These are phyloP conservation scores for Dysmachus trigonus DNA, from an alignment of 2,888 invertebrate genomes.

Conservation along the genomic window DNA sequence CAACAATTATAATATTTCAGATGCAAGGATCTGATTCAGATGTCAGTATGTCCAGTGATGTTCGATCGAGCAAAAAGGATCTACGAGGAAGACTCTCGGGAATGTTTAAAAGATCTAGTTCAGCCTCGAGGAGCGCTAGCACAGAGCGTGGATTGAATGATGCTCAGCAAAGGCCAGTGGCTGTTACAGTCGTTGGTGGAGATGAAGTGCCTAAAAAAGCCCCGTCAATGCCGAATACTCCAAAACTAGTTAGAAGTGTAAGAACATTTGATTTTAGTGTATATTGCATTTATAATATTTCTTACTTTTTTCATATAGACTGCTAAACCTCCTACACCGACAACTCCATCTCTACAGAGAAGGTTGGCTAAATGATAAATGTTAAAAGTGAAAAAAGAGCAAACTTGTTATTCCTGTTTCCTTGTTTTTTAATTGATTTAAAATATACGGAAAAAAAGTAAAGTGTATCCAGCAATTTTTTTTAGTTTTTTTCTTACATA, in stretches of 20 bases:
- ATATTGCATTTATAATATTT: background rate
- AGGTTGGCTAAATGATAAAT: conserved; percentile 48
- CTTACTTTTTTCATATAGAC: conserved; percentile 53
- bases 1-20: conserved; percentile 52
- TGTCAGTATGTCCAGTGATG: conserved; percentile 72
- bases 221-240: conserved; percentile 54
- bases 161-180: conserved; percentile 67
- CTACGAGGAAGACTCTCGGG: conserved; percentile 82
- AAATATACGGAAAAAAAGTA: background rate
- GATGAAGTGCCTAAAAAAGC: conserved; percentile 51
- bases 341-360: conserved; percentile 60
- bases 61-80: conserved; percentile 75
- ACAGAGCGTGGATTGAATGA: conserved; percentile 57
- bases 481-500: background rate
- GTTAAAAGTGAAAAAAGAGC: background rate
- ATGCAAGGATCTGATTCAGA: conserved; percentile 78
- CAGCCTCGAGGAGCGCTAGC: conserved; percentile 74
- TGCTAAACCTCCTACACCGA: conserved; percentile 61
- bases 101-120: conserved; percentile 79
- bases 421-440: conserved; percentile 27
- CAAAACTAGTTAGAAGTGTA: conserved; percentile 21
- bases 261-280: background rate
- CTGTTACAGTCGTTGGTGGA: conserved; percentile 63
- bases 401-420: conserved; percentile 13
- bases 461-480: background rate